Conservation (phyloP, 2,113 vertebrate genomes). For the Leucoraja erinaceus region DNA sequence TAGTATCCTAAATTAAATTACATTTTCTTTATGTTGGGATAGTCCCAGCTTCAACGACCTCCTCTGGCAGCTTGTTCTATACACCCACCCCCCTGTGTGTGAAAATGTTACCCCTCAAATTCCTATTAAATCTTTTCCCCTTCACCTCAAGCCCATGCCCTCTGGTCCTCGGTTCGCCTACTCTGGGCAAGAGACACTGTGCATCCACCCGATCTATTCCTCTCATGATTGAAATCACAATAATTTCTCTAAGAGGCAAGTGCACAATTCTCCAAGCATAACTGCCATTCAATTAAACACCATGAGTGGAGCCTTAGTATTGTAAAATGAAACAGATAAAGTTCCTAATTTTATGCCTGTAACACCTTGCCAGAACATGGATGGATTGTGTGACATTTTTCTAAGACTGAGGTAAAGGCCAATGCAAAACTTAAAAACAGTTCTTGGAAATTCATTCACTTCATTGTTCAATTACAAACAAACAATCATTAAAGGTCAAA, state of each 20-base stretch:
- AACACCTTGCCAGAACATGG: background rate
- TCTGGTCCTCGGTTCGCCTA: too few species aligned
- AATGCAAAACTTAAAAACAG: background rate
- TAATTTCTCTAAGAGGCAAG: too few species aligned
- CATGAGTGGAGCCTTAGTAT: too few species aligned
- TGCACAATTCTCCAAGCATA: background rate
- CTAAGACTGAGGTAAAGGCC: background rate
- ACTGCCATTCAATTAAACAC: background rate
- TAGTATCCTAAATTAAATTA: background rate
- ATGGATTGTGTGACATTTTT: background rate
- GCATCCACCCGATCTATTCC: too few species aligned
- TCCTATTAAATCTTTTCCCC: too few species aligned
- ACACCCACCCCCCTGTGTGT: too few species aligned
- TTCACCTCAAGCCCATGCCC: too few species aligned
- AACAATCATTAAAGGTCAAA: conserved; percentile 25
- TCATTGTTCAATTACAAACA: background rate
- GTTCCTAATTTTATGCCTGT: background rate
- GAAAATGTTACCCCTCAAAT: too few species aligned
- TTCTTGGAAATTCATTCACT: background rate
- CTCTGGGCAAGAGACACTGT: too few species aligned
- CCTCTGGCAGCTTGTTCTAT: too few species aligned
- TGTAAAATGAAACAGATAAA: background rate
- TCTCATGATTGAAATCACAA: too few species aligned
- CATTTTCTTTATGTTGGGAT: background rate
- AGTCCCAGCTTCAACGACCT: too few species aligned